Evolutionary conservation across 2,113 vertebrate species (phyloP).

Genomic region (Galeopterus variegatus): DNA sequence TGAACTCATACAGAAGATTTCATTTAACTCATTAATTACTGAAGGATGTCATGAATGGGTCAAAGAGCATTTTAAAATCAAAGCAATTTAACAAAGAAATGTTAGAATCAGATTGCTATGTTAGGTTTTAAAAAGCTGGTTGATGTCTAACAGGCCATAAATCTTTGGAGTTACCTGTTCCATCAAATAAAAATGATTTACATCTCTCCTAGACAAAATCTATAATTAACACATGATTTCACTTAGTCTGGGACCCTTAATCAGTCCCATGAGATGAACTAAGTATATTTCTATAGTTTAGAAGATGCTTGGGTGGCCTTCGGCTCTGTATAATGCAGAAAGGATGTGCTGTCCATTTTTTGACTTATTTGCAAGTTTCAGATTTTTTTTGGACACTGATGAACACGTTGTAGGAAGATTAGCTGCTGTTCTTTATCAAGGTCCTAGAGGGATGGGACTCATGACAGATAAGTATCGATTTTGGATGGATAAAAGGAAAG

Average conservation of each 20-base stretch:
- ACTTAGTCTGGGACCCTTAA: not conserved
- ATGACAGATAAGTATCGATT: not conserved
- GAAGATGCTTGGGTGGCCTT: not conserved
- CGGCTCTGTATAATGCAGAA: not conserved
- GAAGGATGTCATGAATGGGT: not conserved
- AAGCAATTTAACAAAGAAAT: slow-evolving; percentile 27
- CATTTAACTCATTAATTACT: not conserved
- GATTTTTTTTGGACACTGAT: not conserved
- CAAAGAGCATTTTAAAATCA: not conserved
- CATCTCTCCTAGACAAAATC: not conserved
- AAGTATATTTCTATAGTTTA: not conserved
- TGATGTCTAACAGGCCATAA: not conserved
- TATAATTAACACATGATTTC: not conserved
- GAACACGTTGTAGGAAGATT: not conserved
- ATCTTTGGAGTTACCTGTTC: slow-evolving; percentile 1
- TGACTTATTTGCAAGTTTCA: not conserved
- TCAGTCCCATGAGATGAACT: not conserved
- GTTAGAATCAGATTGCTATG: not conserved
- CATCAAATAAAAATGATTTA: slow-evolving; percentile 11
- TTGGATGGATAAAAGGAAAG: not conserved
- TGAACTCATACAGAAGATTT: not conserved
- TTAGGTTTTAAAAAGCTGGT: not conserved
- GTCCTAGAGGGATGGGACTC: not conserved
- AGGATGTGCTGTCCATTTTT: not conserved
- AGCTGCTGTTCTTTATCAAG: not conserved